Percentiles rank a stretch among this genome's conserved stretches.
Conservation (phyloP, 2,797 vertebrate species). For the Columba guinea region DNA sequence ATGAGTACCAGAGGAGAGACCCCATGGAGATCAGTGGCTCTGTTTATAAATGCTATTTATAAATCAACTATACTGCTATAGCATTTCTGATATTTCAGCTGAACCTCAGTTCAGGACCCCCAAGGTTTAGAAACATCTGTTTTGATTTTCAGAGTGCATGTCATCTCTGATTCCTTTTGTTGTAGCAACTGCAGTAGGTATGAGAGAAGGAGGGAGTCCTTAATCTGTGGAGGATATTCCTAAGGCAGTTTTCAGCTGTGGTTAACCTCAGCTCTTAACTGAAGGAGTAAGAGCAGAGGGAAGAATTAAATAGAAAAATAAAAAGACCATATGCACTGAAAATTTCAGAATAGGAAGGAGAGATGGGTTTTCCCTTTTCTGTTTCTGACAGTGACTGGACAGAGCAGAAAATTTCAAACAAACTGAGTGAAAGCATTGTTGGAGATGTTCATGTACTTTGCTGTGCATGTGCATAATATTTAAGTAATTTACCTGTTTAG, state of each 20-base stretch:
- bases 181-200: not conserved
- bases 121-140: not conserved
- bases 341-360: not conserved
- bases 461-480: not conserved
- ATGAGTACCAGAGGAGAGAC: not conserved
- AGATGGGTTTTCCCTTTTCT: not conserved
- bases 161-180: not conserved
- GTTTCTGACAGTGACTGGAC: not conserved
- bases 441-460: not conserved
- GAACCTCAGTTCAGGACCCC: not conserved
- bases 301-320: not conserved
- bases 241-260: not conserved
- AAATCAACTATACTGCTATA: not conserved
- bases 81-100: not conserved
- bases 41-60: not conserved
- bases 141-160: not conserved
- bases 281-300: not conserved
- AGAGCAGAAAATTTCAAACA: not conserved
- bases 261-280: not conserved
- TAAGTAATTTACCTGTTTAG: not conserved
- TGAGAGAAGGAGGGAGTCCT: not conserved
- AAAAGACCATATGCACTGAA: not conserved
- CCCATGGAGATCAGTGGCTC: not conserved
- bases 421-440: not conserved
- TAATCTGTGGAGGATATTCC: not conserved